Evolutionary conservation across 2,797 vertebrate species (phyloP), one percentile per base, ranked within the genome.

Genomic region (Eidolon dupreanum): DNA sequence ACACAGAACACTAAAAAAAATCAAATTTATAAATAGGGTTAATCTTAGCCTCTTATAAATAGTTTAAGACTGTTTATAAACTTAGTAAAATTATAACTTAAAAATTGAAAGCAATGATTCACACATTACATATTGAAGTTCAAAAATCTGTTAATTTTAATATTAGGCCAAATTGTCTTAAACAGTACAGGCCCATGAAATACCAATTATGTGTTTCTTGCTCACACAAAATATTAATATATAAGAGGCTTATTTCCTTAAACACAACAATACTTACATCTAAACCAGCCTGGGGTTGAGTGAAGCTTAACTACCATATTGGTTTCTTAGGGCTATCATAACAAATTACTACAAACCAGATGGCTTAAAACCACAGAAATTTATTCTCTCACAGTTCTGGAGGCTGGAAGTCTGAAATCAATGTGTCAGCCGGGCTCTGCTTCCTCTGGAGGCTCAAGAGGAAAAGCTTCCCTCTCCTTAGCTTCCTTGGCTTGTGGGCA

Each of bases 71-170:
- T 61, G 12, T 61, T 57, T 28, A 46, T 53, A 71, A 93, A 74
- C 33, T 89, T 63, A 63, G 46, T 31, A 51, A 90, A 91, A 77
- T 43, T 61, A 33, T 92, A 65, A 66, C 53, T 59, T 88, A 65
- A 82, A 94, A 92, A 57, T 71, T 36, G 38, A 92, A 96, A 55
- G 46, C 41, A 94, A 41, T 91, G 86, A 77, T 71, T 68, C 24
- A 78, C 46, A 82, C 1, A 46, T 77, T 89, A 53, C 61, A 93
- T 68, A 41, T 19, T 78, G 26, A 73, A 88, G 31, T 83, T 83
- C 88, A 65, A 93, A 83, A 78, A 84, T 61, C 15, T 8, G 2
- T 73, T 96, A 33, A 83, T 86, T 82, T 59, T 57, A 81, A 85
- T 77, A 55, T 55, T 92, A 86, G 78, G 20, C 38, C 26, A 90